A percentile compares a stretch with the other conserved stretches of the same genome.
Conservation (phyloP, 2,888 invertebrate genomes). For the Drosophila quinaria region DNA sequence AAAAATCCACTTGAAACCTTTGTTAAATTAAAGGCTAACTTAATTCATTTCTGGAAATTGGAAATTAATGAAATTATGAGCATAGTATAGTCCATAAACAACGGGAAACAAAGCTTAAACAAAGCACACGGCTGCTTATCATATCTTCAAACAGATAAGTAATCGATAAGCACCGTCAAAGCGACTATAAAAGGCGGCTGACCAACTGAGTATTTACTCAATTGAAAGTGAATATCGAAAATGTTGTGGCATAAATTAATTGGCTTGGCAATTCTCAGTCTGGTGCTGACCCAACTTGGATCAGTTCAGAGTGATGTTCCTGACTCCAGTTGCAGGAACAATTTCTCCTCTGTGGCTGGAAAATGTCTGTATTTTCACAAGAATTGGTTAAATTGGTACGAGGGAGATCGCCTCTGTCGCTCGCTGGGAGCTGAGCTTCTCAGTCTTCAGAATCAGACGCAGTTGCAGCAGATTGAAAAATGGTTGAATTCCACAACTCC, state of each 20-base stretch:
- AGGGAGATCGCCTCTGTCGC: conserved; percentile 62
- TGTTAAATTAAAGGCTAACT: too few relatives aligned
- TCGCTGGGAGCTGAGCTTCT: conserved; percentile 41
- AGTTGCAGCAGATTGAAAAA: conserved; percentile 30
- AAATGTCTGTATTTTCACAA: background rate
- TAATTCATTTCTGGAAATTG: too few relatives aligned
- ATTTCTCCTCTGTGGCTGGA: conserved; percentile 37
- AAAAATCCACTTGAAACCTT: too few relatives aligned
- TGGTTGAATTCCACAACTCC: too few relatives aligned
- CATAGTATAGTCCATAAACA: too few relatives aligned
- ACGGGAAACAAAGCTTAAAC: background rate
- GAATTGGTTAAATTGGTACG: too few relatives aligned
- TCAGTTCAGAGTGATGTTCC: background rate
- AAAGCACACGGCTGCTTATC: conserved; percentile 1
- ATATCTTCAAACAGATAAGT: background rate
- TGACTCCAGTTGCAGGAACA: conserved; percentile 15
- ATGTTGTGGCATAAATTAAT: conserved; percentile 30
- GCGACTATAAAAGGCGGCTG: conserved; percentile 3
- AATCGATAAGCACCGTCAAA: background rate
- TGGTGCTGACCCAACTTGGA: conserved; percentile 11
- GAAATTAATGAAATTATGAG: too few relatives aligned
- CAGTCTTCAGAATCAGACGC: conserved; percentile 42
- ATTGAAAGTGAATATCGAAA: background rate
- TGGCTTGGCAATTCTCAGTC: conserved; percentile 8
- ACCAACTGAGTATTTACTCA: background rate